These are phyloP conservation scores for Ammodytes marinus DNA, from an alignment of 2,113 vertebrate genomes.

Conservation along the genomic window DNA sequence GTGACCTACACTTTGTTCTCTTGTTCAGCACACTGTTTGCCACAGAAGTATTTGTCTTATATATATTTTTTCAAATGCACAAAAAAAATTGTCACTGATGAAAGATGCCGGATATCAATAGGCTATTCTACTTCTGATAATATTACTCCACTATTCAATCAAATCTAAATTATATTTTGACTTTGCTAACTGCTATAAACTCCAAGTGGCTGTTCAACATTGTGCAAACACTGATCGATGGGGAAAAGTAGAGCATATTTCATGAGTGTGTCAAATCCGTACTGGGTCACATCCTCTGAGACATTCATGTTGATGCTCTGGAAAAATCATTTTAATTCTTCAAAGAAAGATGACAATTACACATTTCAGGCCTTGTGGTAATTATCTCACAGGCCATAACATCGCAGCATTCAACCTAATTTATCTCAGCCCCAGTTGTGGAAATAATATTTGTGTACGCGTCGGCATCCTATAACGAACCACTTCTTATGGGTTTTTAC, in stretches of 20 bases:
- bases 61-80: conserved; percentile 6
- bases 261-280: conserved; percentile 34
- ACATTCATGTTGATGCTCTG: conserved; percentile 42
- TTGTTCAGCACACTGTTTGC: conserved; percentile 18
- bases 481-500: conserved; percentile 20
- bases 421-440: conserved; percentile 29
- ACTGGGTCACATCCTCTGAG: conserved; percentile 57
- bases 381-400: conserved; percentile 42
- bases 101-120: neutral
- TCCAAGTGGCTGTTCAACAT: conserved; percentile 26
- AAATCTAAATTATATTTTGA: conserved; percentile 4
- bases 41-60: neutral
- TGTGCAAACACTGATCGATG: conserved; percentile 22
- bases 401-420: conserved; percentile 53
- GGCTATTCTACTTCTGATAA: neutral
- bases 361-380: conserved; percentile 39
- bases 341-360: conserved; percentile 58
- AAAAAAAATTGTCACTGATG: neutral
- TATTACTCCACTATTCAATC: neutral
- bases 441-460: conserved; percentile 28
- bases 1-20: conserved; percentile 46
- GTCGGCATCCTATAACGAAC: conserved; percentile 30
- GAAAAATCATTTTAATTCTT: conserved; percentile 56
- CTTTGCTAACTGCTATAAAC: neutral
- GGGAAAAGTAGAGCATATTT: conserved; percentile 49